Conservation (phyloP, 2,797 vertebrate genomes). For the Oreortyx pictus region DNA sequence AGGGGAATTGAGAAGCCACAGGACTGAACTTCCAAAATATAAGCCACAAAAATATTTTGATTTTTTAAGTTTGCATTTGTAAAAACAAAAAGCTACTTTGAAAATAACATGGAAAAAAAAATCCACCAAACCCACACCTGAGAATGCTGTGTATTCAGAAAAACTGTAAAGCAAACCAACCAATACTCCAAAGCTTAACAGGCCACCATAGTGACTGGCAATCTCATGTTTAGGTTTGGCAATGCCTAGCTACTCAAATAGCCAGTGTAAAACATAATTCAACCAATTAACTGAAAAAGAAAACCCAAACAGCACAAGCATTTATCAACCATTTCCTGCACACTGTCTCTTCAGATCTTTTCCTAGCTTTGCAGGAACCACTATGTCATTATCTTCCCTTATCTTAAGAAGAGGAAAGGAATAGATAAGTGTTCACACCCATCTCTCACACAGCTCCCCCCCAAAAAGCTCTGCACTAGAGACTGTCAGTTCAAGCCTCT, state of each 20-base stretch:
- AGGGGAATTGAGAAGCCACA: not conserved
- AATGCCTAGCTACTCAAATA: not conserved
- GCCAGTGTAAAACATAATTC: not conserved
- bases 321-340: slow-evolving; percentile 3
- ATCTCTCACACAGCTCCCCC: slow-evolving; percentile 11
- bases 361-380: slow-evolving; percentile 19
- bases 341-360: not conserved
- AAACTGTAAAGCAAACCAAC: not conserved
- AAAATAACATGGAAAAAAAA: not conserved
- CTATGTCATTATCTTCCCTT: slow-evolving; percentile 17
- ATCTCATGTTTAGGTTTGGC: not conserved
- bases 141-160: not conserved
- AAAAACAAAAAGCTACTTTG: not conserved
- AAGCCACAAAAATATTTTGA: not conserved
- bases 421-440: not conserved
- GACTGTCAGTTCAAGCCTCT: not conserved
- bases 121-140: not conserved
- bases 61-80: not conserved
- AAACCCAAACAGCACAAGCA: not conserved
- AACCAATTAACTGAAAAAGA: not conserved
- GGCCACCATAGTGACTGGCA: not conserved
- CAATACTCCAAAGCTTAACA: not conserved
- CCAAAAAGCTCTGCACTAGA: not conserved
- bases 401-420: not conserved
- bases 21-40: not conserved